Evolutionary conservation across 2,113 vertebrate genomes (phyloP).

Genomic region (Microtus montanus): DNA sequence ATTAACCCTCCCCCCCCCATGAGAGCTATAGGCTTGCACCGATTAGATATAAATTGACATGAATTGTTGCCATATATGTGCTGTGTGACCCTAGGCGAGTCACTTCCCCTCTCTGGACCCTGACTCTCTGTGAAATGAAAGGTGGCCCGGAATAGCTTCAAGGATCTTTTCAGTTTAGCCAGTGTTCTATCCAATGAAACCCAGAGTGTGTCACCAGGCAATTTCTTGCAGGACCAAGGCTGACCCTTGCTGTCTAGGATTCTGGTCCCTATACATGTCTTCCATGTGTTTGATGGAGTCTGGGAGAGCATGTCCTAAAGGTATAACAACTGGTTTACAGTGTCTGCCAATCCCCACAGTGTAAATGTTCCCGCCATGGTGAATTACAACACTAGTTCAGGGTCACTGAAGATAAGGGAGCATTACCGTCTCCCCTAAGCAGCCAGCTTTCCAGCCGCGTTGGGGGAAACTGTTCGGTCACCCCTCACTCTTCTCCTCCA

Average conservation of each 20-base stretch:
- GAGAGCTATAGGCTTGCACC: not conserved
- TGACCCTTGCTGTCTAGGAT: not conserved
- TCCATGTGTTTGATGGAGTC: not conserved
- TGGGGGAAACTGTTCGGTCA: not conserved
- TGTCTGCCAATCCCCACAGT: slow-evolving; percentile 55
- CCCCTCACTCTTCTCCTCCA: not conserved
- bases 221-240: not conserved
- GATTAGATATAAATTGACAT: not conserved
- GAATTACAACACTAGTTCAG: slow-evolving; percentile 25
- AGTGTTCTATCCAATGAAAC: slow-evolving; percentile 6
- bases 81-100: slow-evolving; percentile 57
- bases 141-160: not conserved
- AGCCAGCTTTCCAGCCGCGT: not conserved
- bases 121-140: slow-evolving; percentile 10
- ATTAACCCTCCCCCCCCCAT: not conserved
- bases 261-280: not conserved
- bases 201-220: not conserved
- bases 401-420: not conserved
- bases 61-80: not conserved
- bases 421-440: not conserved
- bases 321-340: not conserved
- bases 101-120: slow-evolving; percentile 32
- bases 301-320: not conserved
- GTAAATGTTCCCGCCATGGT: slow-evolving; percentile 42
- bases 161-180: not conserved